These are phyloP conservation scores for Plectrocnemia conspersa DNA, from an alignment of 1,140 invertebrate species.

Conservation along the genomic window DNA sequence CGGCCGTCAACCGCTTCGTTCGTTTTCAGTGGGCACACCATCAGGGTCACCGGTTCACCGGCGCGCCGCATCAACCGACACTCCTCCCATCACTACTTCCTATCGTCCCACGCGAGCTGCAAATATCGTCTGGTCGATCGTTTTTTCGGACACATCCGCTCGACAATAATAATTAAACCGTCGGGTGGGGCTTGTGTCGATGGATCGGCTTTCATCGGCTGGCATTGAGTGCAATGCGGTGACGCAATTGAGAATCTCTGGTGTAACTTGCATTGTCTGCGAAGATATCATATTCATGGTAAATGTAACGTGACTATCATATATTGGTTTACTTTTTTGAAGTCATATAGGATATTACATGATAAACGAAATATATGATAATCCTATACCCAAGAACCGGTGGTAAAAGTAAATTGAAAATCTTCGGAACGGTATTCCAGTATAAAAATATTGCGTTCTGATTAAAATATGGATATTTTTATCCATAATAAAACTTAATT, in stretches of 20 bases:
- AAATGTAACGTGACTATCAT: too few species aligned
- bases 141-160: neutral
- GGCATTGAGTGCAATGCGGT: neutral
- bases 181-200: neutral
- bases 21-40: neutral
- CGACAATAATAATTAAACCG: neutral
- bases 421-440: too few species aligned
- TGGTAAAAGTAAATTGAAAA: too few species aligned
- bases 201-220: neutral
- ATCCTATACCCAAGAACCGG: too few species aligned
- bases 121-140: neutral
- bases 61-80: slow-evolving; percentile 13
- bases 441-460: too few species aligned
- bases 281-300: too few species aligned
- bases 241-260: neutral
- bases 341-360: too few species aligned
- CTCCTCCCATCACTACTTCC: slow-evolving; percentile 7
- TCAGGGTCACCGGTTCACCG: slow-evolving; percentile 7
- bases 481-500: too few species aligned
- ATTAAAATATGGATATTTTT: too few species aligned
- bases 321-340: too few species aligned
- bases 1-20: too few species aligned
- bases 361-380: too few species aligned
- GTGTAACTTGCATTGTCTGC: neutral
- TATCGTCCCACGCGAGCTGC: slow-evolving; percentile 11